Evolutionary conservation across 2,888 invertebrate genomes (phyloP), one percentile per base, ranked within the genome.

Genomic region (Troides oblongomaculatus): DNA sequence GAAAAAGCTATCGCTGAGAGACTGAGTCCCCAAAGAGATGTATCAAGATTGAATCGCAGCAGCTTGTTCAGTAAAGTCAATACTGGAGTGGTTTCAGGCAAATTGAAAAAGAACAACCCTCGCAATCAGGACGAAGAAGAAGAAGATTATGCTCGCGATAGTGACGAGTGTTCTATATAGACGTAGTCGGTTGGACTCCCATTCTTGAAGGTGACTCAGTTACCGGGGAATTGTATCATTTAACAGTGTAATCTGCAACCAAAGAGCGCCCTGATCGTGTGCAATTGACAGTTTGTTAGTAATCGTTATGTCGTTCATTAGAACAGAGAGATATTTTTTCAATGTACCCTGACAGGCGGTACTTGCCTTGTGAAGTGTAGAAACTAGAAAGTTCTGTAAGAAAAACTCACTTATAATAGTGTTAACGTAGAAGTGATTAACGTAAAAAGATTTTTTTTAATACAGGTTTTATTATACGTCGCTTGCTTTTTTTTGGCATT

Each of bases 151-250:
- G 93, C 93, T 58, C 85, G 92, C 21, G 94, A 94, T 79, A 94
- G 94, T 78, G 94, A 94, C 81, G 94, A 94, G 81, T 94, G 94
- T 83, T 94, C 94, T 83, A 94, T 94, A 88, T 94, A 90, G 86
- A 81, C 67, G 58, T 67, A 25, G 73, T 68, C 72, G 67, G 68
- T 56, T 66, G 59, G 63, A 73, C 74, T 76, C 78, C 77, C 77
- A 74, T 80, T 79, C 77, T 74, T 21, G 5, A 21, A 74, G 72
- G 73, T 76, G 62, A 39, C 46, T 21, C 14, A 58, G 50, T 59
- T 63, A 76, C 78, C 77, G 74, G 79, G 68, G 74, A 75, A 74
- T 72, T 70, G 62, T 69, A 72, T 76, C 74, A 70, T 72, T 74
- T 76, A 76, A 77, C 78, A 82, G 81, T 86, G 84, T 82, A 64